Evolutionary conservation across 2,797 vertebrate genomes (phyloP).

Genomic region (Darevskia mixta): DNA sequence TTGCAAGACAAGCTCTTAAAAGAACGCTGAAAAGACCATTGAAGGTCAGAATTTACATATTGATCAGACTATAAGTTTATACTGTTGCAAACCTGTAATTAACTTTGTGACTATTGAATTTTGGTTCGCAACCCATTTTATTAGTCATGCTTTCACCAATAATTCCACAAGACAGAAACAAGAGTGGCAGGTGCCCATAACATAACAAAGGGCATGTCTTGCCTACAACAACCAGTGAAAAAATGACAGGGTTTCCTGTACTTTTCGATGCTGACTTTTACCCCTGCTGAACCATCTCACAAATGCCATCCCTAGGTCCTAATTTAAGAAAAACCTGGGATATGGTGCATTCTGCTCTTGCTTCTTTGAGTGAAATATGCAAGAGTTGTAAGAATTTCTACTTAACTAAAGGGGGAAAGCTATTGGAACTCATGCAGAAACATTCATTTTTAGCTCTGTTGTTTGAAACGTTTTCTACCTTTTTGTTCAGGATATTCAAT

Average conservation of each 20-base stretch:
- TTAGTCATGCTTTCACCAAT: constrained; percentile 76
- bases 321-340: constrained; percentile 11
- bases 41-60: constrained; percentile 88
- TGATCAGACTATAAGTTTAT: constrained; percentile 85
- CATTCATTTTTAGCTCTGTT: not conserved
- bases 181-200: constrained; percentile 70
- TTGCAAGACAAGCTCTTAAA: constrained; percentile 81
- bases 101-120: constrained; percentile 85
- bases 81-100: constrained; percentile 83
- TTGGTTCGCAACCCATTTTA: constrained; percentile 83
- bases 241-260: constrained; percentile 38
- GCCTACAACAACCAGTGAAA: constrained; percentile 42
- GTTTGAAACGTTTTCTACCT: not conserved
- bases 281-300: constrained; percentile 29
- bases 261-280: constrained; percentile 41
- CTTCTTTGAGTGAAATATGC: not conserved
- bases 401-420: not conserved
- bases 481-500: not conserved
- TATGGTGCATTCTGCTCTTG: not conserved
- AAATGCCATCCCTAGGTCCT: constrained; percentile 19
- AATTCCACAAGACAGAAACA: constrained; percentile 72
- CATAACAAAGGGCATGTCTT: constrained; percentile 57
- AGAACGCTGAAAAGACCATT: constrained; percentile 81
- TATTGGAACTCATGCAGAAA: not conserved
- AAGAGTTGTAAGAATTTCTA: not conserved